Conservation (phyloP, 2,888 invertebrate species). For the Chydorus sphaericus region DNA sequence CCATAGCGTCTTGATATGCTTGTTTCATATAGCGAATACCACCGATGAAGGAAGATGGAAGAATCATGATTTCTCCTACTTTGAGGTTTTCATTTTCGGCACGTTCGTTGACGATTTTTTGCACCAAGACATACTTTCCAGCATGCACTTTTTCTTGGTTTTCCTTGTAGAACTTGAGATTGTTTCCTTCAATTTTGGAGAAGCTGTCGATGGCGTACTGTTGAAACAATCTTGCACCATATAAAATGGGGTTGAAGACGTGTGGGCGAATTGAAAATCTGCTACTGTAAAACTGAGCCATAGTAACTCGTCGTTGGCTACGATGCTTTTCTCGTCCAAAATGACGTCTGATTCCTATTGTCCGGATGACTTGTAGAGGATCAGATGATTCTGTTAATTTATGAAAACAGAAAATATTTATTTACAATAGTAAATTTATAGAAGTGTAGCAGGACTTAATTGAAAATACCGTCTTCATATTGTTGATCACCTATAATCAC, state of each 20-base stretch:
- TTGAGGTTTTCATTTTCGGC: not conserved
- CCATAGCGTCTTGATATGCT: slow-evolving; percentile 29
- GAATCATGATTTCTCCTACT: not conserved
- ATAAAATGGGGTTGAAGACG: not conserved
- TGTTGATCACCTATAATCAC: too few relatives aligned
- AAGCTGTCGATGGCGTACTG: slow-evolving; percentile 24
- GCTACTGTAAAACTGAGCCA: not conserved
- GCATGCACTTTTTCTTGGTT: slow-evolving; percentile 21
- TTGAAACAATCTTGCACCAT: slow-evolving; percentile 16
- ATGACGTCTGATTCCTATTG: not conserved
- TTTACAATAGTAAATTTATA: too few relatives aligned
- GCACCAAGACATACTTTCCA: not conserved
- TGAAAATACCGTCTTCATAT: too few relatives aligned
- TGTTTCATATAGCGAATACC: slow-evolving; percentile 26
- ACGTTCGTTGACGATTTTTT: not conserved
- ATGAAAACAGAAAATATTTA: not conserved
- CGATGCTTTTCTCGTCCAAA: not conserved
- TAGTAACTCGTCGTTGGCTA: not conserved
- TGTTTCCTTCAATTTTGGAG: slow-evolving; percentile 22
- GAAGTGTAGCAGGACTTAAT: too few relatives aligned
- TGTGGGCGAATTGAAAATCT: not conserved
- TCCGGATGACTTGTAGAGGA: not conserved
- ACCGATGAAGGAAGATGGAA: slow-evolving; percentile 26
- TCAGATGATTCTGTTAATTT: not conserved
- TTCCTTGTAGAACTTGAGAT: slow-evolving; percentile 20